Evolutionary conservation across 2,888 invertebrate species (phyloP).

Genomic region (Cremastobaeus sp.): DNA sequence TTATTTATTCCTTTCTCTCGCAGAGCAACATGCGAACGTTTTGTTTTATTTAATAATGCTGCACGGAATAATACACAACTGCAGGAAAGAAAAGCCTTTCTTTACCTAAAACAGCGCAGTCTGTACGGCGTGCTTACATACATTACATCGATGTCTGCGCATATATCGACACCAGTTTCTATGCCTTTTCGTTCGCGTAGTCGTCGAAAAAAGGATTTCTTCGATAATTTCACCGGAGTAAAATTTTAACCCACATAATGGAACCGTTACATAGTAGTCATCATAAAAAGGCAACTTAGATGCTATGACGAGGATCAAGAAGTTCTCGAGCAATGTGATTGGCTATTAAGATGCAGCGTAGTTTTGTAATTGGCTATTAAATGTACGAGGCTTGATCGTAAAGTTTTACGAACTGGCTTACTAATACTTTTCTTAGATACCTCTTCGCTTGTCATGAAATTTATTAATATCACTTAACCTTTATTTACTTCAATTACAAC

Average conservation of each 20-base stretch:
- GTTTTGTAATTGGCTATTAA: conserved; percentile 52
- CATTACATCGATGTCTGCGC: too few species aligned
- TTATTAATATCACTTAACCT: conserved; percentile 26
- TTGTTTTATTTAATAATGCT: conserved; percentile 41
- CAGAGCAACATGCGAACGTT: conserved; percentile 16
- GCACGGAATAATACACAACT: conserved; percentile 17
- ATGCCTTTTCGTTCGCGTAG: not conserved
- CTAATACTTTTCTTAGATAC: conserved; percentile 27
- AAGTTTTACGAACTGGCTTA: conserved; percentile 48
- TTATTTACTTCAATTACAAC: conserved; percentile 20
- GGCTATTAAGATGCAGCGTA: conserved; percentile 48
- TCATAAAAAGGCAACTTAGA: conserved; percentile 22
- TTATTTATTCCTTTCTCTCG: conserved; percentile 30
- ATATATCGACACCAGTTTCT: not conserved
- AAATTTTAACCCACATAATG: conserved; percentile 10
- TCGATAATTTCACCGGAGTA: too few species aligned
- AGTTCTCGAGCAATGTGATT: conserved; percentile 35
- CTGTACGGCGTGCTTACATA: not conserved
- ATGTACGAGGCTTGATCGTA: conserved; percentile 39
- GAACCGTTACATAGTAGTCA: conserved; percentile 9
- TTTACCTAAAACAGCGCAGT: conserved; percentile 2
- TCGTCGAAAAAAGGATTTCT: too few species aligned
- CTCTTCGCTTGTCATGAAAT: conserved; percentile 22
- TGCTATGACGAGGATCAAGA: conserved; percentile 7
- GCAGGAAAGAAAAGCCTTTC: not conserved